Evolutionary conservation across 1,140 invertebrate genomes (phyloP), one percentile per base, ranked within the genome.

Genomic region (Amyelois transitella): DNA sequence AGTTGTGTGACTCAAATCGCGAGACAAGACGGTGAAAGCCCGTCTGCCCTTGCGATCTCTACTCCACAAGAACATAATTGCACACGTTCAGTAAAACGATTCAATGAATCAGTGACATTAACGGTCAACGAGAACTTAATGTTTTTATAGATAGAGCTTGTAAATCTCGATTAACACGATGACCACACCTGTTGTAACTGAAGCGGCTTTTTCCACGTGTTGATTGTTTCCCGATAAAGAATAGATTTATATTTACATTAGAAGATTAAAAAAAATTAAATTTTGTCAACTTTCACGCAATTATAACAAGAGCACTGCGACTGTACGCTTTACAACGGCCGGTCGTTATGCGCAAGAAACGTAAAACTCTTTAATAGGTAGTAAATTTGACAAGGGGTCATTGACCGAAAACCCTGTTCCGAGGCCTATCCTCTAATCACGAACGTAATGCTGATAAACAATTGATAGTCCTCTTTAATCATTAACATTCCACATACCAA

Each of bases 361-460:
- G 79, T 75, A 77, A 84, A 72, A 80, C 71, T 73, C 73, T 78
- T 86, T 86, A 86, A 81, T 84, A 86, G 85, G 83, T 84, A 56
- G 66, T 76, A 80, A 75, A 84, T 86, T 86, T 64, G 77, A 74
- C 68, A 70, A 53, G 71, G 60, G 82, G 81, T 68, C 80, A 66
- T 65, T 66, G 83, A 83, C 83, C 81, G 73, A 66, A 69, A 80
- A 74, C n/a, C n/a, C n/a, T 75, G 66, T 74, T 80, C 59, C 58
- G 66, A 71, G 65, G 60, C 69, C 69, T 69, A 73, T 76, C 74
- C 75, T 77, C 72, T 66, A 77, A 75, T 79, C 70, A 67, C 64
- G 58, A 73, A 69, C 64, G 66, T 77, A 77, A 64, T 60, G 63
- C 59, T 54, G 69, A 64, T 63, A 48, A 48, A 21, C 12, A 48